Conservation (phyloP, 2,888 invertebrate genomes). For the Salticus scenicus region DNA sequence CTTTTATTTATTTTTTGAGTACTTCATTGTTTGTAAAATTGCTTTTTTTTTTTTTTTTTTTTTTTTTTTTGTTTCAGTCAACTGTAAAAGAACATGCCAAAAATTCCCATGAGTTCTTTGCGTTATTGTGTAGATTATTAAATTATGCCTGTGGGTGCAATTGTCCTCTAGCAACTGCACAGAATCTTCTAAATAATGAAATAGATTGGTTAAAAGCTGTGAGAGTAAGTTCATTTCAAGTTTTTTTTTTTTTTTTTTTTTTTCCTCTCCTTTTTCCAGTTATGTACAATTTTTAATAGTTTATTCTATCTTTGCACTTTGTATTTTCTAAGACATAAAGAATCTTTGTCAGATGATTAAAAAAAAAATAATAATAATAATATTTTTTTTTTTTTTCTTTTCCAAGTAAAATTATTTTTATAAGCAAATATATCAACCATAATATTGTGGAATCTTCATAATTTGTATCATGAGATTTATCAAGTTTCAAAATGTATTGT, state of each 20-base stretch:
- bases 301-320: no score
- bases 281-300: no score
- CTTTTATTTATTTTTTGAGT: neutral
- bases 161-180: constrained; percentile 83
- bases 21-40: neutral
- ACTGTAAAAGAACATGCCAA: constrained; percentile 82
- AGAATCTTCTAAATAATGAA: constrained; percentile 83
- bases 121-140: constrained; percentile 83
- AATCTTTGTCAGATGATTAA: no score
- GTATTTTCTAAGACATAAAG: no score
- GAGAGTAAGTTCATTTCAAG: constrained; percentile 76
- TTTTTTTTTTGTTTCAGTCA: constrained; percentile 78
- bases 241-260: neutral
- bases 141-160: constrained; percentile 82
- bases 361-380: no score
- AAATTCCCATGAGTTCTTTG: constrained; percentile 74
- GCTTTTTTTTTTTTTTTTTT: neutral
- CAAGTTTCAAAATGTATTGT: no score
- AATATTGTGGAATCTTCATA: no score
- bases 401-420: no score
- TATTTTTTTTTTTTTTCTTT: no score
- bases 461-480: no score
- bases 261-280: no score
- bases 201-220: constrained; percentile 86
- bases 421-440: no score